Percentiles rank a stretch among this genome's conserved stretches.
phyloP scores from a whole-genome alignment of 2,888 invertebrate genomes.

The Macaria liturata region DNA sequence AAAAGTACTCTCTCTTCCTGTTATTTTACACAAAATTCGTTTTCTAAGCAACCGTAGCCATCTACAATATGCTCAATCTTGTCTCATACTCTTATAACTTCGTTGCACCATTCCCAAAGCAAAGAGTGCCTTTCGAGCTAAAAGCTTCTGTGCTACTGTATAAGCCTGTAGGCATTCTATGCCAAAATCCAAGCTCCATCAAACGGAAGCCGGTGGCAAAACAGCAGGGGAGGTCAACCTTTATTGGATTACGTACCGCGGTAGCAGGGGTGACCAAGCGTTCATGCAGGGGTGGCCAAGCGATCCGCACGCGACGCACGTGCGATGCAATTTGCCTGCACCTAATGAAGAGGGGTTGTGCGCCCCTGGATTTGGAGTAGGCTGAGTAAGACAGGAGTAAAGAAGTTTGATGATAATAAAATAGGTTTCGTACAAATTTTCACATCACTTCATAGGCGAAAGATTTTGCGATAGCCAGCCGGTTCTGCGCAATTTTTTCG shows the following conservation, averaged over 20 bases:
- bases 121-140: too few relatives aligned
- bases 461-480: too few relatives aligned
- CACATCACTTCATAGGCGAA: too few relatives aligned
- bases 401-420: neutral
- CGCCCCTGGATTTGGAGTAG: conserved; percentile 52
- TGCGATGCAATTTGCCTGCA: conserved; percentile 64
- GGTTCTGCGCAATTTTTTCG: too few relatives aligned
- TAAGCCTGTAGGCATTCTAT: neutral
- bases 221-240: conserved; percentile 52
- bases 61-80: too few relatives aligned
- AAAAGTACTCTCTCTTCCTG: too few relatives aligned
- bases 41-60: too few relatives aligned
- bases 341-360: conserved; percentile 75
- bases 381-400: conserved; percentile 24
- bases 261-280: conserved; percentile 66
- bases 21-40: too few relatives aligned
- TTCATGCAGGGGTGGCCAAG: conserved; percentile 62
- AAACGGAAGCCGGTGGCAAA: conserved; percentile 32
- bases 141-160: too few relatives aligned
- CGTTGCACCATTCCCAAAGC: too few relatives aligned
- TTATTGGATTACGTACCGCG: conserved; percentile 50
- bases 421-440: too few relatives aligned
- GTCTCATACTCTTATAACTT: too few relatives aligned
- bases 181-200: conserved; percentile 23
- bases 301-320: conserved; percentile 70